A percentile compares a stretch with the other conserved stretches of the same genome.
Evolutionary conservation across 2,888 invertebrate genomes (phyloP).

Genomic region (Gymnoscelis rufifasciata): DNA sequence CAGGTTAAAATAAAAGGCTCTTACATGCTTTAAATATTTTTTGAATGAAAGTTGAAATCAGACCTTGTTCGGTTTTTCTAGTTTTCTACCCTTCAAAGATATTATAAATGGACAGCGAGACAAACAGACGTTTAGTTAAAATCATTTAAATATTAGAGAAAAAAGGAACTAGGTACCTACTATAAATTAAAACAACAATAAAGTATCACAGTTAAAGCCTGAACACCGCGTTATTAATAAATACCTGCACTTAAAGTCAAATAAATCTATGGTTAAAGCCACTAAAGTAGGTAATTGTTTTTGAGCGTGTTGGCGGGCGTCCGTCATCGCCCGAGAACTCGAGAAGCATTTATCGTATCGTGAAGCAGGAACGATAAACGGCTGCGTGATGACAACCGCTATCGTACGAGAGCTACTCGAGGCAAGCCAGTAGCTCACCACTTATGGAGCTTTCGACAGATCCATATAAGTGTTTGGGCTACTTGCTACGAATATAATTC

Average conservation of each 20-base stretch:
- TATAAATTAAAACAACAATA: no score
- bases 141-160: no score
- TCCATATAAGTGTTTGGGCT: no score
- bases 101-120: no score
- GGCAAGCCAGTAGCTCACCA: slow-evolving; percentile 9
- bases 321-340: slow-evolving; percentile 56
- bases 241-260: slow-evolving; percentile 16
- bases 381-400: slow-evolving; percentile 56
- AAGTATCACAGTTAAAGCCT: no score
- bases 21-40: no score
- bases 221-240: background rate
- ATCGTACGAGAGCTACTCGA: slow-evolving; percentile 1
- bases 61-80: no score
- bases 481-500: no score
- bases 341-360: slow-evolving; percentile 62
- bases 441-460: slow-evolving; percentile 15
- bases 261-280: slow-evolving; percentile 55
- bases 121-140: no score
- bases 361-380: slow-evolving; percentile 56
- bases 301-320: slow-evolving; percentile 43
- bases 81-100: no score
- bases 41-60: no score
- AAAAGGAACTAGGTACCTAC: background rate
- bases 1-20: no score
- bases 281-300: slow-evolving; percentile 41